Percentiles rank a stretch among this genome's conserved stretches.
Evolutionary conservation across 2,888 invertebrate genomes (phyloP).

Genomic region (Magallana nippona): DNA sequence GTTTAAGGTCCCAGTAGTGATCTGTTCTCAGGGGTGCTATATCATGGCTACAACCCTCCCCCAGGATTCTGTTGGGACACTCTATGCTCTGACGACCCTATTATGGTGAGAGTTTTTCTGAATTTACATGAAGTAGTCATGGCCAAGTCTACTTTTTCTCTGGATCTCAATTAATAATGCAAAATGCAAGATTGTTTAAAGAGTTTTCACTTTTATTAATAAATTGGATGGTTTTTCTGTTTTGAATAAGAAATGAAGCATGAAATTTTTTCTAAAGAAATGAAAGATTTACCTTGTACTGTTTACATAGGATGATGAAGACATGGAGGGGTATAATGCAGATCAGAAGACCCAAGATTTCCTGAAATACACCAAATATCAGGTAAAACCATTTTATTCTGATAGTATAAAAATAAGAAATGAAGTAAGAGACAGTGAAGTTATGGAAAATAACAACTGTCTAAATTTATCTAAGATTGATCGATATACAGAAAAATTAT

Average conservation of each 20-base stretch:
- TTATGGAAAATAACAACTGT: no score
- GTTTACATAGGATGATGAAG: slow-evolving; percentile 85
- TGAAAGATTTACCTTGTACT: neutral
- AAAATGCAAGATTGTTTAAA: no score
- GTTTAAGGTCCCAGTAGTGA: slow-evolving; percentile 48
- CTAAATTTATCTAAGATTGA: no score
- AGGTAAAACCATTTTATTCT: slow-evolving; percentile 55
- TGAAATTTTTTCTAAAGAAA: neutral
- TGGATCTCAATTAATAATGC: neutral
- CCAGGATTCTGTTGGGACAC: slow-evolving; percentile 96
- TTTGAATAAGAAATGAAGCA: neutral
- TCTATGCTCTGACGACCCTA: slow-evolving; percentile 88
- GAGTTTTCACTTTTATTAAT: no score
- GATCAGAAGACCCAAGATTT: slow-evolving; percentile 84
- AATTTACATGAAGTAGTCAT: neutral
- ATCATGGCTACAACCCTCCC: slow-evolving; percentile 82
- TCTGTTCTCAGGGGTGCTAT: slow-evolving; percentile 90
- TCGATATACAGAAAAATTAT: no score
- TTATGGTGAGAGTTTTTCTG: slow-evolving; percentile 82
- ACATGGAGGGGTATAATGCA: slow-evolving; percentile 91
- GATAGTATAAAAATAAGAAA: no score
- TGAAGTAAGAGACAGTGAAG: no score
- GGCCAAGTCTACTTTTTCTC: neutral
- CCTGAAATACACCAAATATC: slow-evolving; percentile 67
- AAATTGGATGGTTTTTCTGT: no score